Evolutionary conservation across 92 coral and sea anemone species (phyloP), one percentile per base, ranked within the genome.

Genomic region (Hydrozoanthus gracilis): DNA sequence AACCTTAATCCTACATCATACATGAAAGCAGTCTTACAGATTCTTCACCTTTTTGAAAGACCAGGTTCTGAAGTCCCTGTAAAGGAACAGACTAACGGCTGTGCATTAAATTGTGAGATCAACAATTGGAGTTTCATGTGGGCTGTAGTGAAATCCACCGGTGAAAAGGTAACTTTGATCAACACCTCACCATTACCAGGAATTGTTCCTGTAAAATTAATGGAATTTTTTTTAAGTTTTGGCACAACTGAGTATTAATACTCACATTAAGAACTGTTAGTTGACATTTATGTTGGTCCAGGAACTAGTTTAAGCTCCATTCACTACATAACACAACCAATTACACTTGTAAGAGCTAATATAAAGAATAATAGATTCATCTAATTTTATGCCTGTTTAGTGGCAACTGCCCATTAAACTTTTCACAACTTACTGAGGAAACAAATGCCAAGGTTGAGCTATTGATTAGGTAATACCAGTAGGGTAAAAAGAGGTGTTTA

Each of bases 51-150:
- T 89, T 93, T 92, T 15, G 93, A 86, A 72, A 93, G 92, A 10
- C 99, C 99, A 47, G 99, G 99, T 71, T 94, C 92, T 35, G 99
- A 96, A 2, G 95, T 95, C 64, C 99, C 99, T 80, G 99, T 96
- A 73, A 96, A 93, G 61, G 96, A 88, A 51, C 99, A 96, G 12
- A 90, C 87, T 64, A 88, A 86, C 44, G 98, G 99, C 78, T 92
- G 90, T 60, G 98, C 89, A 61, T 93, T 95, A 87, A 96, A 96
- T 89, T 96, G 99, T 15, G 99, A 96, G 68, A 95, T 92, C 84
- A 90, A 51, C 52, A 96, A 89, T 95, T 96, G 98, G 62, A 96
- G 93, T 84, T 92, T 95, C 91, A 95, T 84, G 62, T 93, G 95
- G 47, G 98, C 96, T 75, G 99, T 96, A 83, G 98, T 95, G 88